Base-by-base conservation (phyloP, 2,113 vertebrate genomes). In the Ursus arctos region DNA sequence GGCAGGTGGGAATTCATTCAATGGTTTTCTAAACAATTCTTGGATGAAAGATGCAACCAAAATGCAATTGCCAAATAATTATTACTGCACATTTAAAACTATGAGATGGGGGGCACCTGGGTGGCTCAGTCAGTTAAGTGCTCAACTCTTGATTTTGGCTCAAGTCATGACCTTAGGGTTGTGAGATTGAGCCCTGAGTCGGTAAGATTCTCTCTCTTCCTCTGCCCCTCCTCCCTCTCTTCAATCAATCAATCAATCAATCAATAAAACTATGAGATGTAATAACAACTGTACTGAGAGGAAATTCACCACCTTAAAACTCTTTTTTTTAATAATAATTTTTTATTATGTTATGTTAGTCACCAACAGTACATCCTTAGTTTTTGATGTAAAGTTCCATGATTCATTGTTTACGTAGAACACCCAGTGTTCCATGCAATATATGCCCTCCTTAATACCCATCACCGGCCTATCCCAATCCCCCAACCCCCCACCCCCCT, bases 1-100 rank as follows among this genome's bases (percentile, higher is more conserved):
- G n/a, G 24, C 1, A 89, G 61, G 12, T 81, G 6, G 24, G n/a
- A 59, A 88, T 72, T 63, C 90, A 79, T 83, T 92, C 67, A 86
- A 69, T 76, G 86, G 71, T 59, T 93, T 14, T 10, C 19, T 87
- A 84, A 91, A 36, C 19, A 87, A 95, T 74, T 28, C 11, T 83
- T 72, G 28, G 8, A 84, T 77, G 16, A 59, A 85, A 43, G 43
- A 31, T 2, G 28, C 33, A 67, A 87, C 10, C 10, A 95, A 95
- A 81, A 74, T 89, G 74, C 10, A 67, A 71, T 43, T 93, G 63
- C 8, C 36, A 88, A 90, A 79, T 88, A 80, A 53, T 67, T 53
- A 76, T 74, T 69, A 79, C 7, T 87, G 31, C 12, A 36, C 88
- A 84, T 93, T 90, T 84, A 69, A 96, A 96, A 83, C 11, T 57